These are phyloP conservation scores for Symphodus melops DNA, from an alignment of 2,113 vertebrate genomes.

Conservation along the genomic window DNA sequence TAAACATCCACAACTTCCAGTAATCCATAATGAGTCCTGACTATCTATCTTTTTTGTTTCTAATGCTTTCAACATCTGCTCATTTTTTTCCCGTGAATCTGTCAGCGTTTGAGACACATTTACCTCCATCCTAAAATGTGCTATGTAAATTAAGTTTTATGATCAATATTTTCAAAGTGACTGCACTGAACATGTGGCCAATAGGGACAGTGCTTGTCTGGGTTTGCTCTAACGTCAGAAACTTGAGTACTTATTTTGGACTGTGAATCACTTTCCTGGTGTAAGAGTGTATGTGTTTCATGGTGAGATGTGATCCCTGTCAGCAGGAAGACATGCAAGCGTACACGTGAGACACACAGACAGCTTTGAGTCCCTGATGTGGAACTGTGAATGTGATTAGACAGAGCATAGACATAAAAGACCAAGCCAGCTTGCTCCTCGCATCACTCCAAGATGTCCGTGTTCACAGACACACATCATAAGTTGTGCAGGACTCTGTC, in stretches of 20 bases:
- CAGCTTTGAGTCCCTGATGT: slow-evolving; percentile 9
- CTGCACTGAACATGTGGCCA: slow-evolving; percentile 5
- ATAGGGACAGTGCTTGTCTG: slow-evolving; percentile 34
- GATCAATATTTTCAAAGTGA: slow-evolving; percentile 27
- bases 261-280: slow-evolving; percentile 22
- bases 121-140: slow-evolving; percentile 23
- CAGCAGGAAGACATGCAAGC: slow-evolving; percentile 52
- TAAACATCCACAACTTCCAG: slow-evolving; percentile 11
- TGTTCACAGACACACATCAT: slow-evolving; percentile 28
- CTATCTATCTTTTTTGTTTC: not conserved
- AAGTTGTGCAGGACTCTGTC: slow-evolving; percentile 27
- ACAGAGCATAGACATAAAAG: slow-evolving; percentile 38
- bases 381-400: slow-evolving; percentile 65
- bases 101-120: not conserved
- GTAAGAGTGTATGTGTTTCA: slow-evolving; percentile 57
- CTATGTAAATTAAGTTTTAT: slow-evolving; percentile 18
- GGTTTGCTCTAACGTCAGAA: slow-evolving; percentile 45
- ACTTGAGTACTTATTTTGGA: slow-evolving; percentile 53
- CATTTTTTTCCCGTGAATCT: not conserved
- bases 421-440: slow-evolving; percentile 32
- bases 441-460: slow-evolving; percentile 25
- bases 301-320: slow-evolving; percentile 63
- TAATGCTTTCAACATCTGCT: slow-evolving; percentile 27
- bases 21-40: too few relatives aligned
- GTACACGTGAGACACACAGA: slow-evolving; percentile 32